phyloP scores from a whole-genome alignment of 1,140 invertebrate species.

The Cherax destructor region DNA sequence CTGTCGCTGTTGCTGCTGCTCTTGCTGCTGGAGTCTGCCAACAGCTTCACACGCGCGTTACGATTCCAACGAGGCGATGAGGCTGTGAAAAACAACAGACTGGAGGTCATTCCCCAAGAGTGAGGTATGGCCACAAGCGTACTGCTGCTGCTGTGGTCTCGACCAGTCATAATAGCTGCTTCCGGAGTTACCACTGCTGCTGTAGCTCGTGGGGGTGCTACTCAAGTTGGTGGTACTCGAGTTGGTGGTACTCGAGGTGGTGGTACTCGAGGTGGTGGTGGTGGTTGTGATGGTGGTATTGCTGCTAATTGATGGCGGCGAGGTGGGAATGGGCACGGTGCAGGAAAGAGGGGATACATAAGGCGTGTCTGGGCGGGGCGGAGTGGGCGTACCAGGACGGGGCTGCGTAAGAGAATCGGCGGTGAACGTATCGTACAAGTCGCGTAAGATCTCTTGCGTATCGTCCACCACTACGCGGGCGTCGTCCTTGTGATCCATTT shows the following conservation, averaged over 20 bases:
- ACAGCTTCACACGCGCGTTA: conserved; percentile 74
- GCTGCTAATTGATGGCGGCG: conserved; percentile 28
- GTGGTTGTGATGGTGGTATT: conserved; percentile 56
- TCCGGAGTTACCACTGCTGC: conserved; percentile 41
- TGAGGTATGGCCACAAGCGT: conserved; percentile 81
- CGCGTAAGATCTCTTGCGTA: conserved; percentile 64
- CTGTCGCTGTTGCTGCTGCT: conserved; percentile 40
- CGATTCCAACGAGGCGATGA: conserved; percentile 83
- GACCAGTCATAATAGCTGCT: conserved; percentile 66
- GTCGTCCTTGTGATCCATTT: conserved; percentile 53
- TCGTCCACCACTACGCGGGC: conserved; percentile 46
- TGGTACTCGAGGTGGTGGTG: conserved; percentile 5
- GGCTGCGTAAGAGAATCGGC: conserved; percentile 36
- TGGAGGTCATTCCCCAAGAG: conserved; percentile 82
- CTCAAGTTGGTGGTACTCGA: too few relatives aligned
- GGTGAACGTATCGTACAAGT: conserved; percentile 60
- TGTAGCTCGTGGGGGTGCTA: conserved; percentile 8
- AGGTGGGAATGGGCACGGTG: conserved; percentile 29
- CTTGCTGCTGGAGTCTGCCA: conserved; percentile 47
- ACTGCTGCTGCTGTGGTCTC: conserved; percentile 72
- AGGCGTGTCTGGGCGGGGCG: conserved; percentile 53
- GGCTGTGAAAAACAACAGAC: conserved; percentile 82
- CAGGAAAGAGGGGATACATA: conserved; percentile 24
- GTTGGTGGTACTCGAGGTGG: conserved; percentile 23
- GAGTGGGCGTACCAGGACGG: conserved; percentile 38